Conservation (phyloP, 2,113 vertebrate genomes). For the Pelvicachromis taeniatus region DNA sequence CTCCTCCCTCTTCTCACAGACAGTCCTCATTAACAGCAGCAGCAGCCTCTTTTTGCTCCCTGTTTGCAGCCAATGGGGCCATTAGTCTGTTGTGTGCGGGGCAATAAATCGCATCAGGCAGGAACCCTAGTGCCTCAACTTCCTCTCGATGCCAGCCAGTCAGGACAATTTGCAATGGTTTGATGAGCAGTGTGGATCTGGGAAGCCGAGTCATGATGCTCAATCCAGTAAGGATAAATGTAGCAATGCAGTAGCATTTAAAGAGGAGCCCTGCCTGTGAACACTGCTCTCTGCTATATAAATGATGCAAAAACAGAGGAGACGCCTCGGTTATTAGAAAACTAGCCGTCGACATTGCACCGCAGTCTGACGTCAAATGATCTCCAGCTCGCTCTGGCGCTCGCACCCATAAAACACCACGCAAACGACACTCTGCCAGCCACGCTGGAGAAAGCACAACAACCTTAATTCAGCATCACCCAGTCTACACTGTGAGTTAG, state of each 20-base stretch:
- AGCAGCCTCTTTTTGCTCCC: conserved; percentile 43
- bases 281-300: background rate
- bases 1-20: conserved; percentile 17
- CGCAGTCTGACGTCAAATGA: background rate
- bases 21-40: conserved; percentile 54
- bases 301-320: background rate
- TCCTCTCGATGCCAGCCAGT: conserved; percentile 57
- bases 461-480: background rate
- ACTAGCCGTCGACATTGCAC: background rate
- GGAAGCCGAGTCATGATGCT: conserved; percentile 12
- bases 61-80: conserved; percentile 61
- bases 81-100: conserved; percentile 57
- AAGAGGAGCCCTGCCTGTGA: background rate
- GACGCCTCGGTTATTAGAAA: background rate
- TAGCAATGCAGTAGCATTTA: background rate
- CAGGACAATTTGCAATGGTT: conserved; percentile 58
- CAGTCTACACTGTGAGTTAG: background rate
- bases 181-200: conserved; percentile 38
- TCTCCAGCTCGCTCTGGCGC: background rate
- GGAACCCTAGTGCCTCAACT: conserved; percentile 31
- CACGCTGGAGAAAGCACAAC: background rate
- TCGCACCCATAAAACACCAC: background rate
- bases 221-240: background rate
- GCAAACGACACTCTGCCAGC: background rate
- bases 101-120: conserved; percentile 65